Evolutionary conservation across 2,797 vertebrate genomes (phyloP), one percentile per base, ranked within the genome.

Genomic region (Manis crassicaudata): DNA sequence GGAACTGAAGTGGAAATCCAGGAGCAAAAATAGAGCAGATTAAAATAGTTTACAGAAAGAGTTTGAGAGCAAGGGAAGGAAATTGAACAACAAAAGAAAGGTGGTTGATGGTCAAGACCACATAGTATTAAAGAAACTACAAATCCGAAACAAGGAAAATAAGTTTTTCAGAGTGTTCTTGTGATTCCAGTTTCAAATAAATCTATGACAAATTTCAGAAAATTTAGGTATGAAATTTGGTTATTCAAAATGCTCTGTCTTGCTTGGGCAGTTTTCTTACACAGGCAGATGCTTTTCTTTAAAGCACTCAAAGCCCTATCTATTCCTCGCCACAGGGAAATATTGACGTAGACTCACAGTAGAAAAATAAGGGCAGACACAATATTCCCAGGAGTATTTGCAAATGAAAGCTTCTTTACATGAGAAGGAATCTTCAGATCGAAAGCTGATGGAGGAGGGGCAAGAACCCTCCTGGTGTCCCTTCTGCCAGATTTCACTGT

Each of bases 41-140:
- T 92, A 60, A 96, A 90, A 94, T 13, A 52, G 70, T 70, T 85
- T 79, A 77, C 27, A 87, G 65, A 88, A 56, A 90, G 52, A 79
- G 37, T 43, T 90, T 68, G 46, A 81, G 54, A 90, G 80, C 29
- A 32, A 62, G 46, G 52, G 54, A 75, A 52, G 43, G 93, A 95
- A 82, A 92, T 3, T 1, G 2, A 56, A 84, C 7, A 50, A 79
- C 21, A 14, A 77, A 50, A 67, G 60, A 37, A 85, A 91, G 29
- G 13, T 20, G 29, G 70, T 14, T 52, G 37, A 17, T 8, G 25
- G 21, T 92, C 17, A 73, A 92, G 67, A 77, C 32, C 18, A n/a
- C 5, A 76, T 0, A 43, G 13, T 52, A 50, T 21, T 60, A 67
- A 93, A 80, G 35, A 40, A 80, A 87, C 27, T 65, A 86, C 13